phyloP scores from a whole-genome alignment of 2,797 vertebrate species.

The Melanogrammus aeglefinus region DNA sequence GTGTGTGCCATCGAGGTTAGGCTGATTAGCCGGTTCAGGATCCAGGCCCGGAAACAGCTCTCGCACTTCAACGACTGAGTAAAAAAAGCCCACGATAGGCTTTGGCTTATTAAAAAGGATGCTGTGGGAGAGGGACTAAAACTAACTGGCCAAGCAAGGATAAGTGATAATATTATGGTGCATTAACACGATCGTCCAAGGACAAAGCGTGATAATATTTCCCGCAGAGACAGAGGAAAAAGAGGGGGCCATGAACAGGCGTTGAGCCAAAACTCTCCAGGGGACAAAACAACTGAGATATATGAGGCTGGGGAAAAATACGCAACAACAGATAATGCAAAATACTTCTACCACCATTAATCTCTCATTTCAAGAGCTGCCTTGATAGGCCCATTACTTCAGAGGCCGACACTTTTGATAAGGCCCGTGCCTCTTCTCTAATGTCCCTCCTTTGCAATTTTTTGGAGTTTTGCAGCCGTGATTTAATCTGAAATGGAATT shows the following conservation, averaged over 20 bases:
- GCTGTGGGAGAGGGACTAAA: constrained; percentile 34
- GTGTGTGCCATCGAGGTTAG: constrained; percentile 25
- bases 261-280: constrained; percentile 50
- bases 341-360: constrained; percentile 64
- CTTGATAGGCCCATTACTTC: constrained; percentile 61
- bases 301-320: constrained; percentile 46
- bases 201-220: constrained; percentile 56
- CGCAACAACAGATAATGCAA: constrained; percentile 64
- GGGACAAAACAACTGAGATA: constrained; percentile 58
- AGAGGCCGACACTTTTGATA: constrained; percentile 54
- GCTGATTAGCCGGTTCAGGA: constrained; percentile 23
- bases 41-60: constrained; percentile 16
- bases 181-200: constrained; percentile 58
- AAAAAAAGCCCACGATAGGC: constrained; percentile 37
- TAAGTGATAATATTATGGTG: constrained; percentile 55
- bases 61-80: constrained; percentile 29
- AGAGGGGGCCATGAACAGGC: constrained; percentile 25
- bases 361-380: constrained; percentile 52
- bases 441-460: constrained; percentile 31
- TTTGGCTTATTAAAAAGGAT: constrained; percentile 34
- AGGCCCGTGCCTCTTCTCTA: constrained; percentile 43
- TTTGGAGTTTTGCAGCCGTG: constrained; percentile 36
- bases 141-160: constrained; percentile 46
- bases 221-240: constrained; percentile 26
- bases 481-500: constrained; percentile 30